phyloP scores from a whole-genome alignment of 2,113 vertebrate genomes.

The Amblyornis subalaris region DNA sequence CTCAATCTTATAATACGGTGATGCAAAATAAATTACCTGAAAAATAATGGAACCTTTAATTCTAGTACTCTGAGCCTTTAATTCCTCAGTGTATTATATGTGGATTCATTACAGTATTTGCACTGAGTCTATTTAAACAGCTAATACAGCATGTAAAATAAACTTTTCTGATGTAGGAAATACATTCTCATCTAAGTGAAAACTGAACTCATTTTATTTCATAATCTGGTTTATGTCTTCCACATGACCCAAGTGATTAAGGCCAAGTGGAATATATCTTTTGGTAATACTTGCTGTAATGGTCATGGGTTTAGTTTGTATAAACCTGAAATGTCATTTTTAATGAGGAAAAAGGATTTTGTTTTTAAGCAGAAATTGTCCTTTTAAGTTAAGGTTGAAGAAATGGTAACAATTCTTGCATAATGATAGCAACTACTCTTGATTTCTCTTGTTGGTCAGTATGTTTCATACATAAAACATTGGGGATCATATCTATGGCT shows the following conservation, averaged over 20 bases:
- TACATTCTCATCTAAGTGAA: constrained; percentile 42
- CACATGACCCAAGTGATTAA: constrained; percentile 51
- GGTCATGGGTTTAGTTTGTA: neutral
- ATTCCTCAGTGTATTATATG: constrained; percentile 48
- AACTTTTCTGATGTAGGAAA: constrained; percentile 58
- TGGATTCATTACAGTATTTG: constrained; percentile 39
- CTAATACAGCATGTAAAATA: constrained; percentile 49
- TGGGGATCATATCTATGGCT: neutral
- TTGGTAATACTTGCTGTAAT: constrained; percentile 24
- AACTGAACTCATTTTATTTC: constrained; percentile 44
- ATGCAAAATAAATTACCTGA: constrained; percentile 63
- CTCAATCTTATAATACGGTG: constrained; percentile 55
- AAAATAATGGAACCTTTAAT: constrained; percentile 64
- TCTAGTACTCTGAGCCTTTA: constrained; percentile 50
- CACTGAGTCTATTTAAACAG: constrained; percentile 40
- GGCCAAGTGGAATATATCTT: constrained; percentile 29
- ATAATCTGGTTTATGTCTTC: constrained; percentile 60
- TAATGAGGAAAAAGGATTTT: constrained; percentile 20
- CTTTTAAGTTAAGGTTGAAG: neutral
- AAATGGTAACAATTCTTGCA: neutral
- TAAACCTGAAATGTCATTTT: constrained; percentile 14
- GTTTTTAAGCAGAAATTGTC: neutral
- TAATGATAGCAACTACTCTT: neutral
- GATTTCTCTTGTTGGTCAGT: neutral
- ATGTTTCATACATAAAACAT: neutral